phyloP scores from a whole-genome alignment of 2,888 invertebrate genomes.

The Trachelus troglodyta region DNA sequence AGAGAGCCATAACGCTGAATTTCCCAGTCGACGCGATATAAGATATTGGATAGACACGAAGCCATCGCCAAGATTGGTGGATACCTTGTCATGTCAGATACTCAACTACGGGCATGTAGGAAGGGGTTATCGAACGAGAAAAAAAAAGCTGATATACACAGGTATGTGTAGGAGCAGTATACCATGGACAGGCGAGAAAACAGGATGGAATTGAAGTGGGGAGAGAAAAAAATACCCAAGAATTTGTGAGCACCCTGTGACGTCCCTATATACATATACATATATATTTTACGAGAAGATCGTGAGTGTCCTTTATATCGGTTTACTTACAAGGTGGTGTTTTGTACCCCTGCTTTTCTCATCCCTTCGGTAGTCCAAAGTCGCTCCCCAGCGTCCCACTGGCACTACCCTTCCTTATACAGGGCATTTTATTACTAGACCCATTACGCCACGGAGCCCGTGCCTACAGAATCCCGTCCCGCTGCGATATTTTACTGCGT shows the following conservation, averaged over 20 bases:
- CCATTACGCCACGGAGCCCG: slow-evolving; percentile 21
- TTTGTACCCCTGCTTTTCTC: slow-evolving; percentile 25
- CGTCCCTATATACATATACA: slow-evolving; percentile 47
- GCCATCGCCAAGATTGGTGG: slow-evolving; percentile 40
- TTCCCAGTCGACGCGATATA: neutral
- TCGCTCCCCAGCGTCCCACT: slow-evolving; percentile 23
- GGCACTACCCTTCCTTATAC: slow-evolving; percentile 7
- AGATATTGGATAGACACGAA: slow-evolving; percentile 12
- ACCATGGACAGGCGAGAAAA: neutral
- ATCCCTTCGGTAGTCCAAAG: slow-evolving; percentile 24
- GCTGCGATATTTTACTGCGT: slow-evolving; percentile 20
- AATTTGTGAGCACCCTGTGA: slow-evolving; percentile 24
- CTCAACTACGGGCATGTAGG: slow-evolving; percentile 14
- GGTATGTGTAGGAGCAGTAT: neutral
- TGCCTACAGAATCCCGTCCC: slow-evolving; percentile 10
- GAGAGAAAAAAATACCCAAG: neutral
- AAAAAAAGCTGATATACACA: neutral
- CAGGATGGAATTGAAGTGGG: neutral
- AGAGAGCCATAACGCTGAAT: neutral
- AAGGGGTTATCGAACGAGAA: slow-evolving; percentile 32
- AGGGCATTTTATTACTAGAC: slow-evolving; percentile 27
- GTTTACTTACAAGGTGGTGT: slow-evolving; percentile 42
- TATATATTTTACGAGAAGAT: slow-evolving; percentile 56
- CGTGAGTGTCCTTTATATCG: slow-evolving; percentile 57
- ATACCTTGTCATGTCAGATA: slow-evolving; percentile 31